Conservation (phyloP, 2,888 invertebrate species). For the Chalcis sispes region DNA sequence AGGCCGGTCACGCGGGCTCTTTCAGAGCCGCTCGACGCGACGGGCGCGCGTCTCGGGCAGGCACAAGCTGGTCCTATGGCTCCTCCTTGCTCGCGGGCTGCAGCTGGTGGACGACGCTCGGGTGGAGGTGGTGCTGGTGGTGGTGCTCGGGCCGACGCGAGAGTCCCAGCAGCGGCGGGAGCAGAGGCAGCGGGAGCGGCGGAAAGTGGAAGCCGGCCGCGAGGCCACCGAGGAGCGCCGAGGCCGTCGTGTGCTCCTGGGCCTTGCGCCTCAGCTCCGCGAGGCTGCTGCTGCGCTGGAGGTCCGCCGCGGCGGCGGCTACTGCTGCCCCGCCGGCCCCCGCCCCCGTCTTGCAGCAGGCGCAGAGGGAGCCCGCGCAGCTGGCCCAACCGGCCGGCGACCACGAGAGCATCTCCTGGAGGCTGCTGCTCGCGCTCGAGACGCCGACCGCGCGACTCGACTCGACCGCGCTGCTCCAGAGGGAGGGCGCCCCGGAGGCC, state of each 20-base stretch:
- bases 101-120: conserved; percentile 72
- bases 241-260: conserved; percentile 95
- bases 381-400: conserved; percentile 73
- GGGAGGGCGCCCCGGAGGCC: conserved; percentile 66
- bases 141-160: conserved; percentile 75
- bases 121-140: conserved; percentile 66
- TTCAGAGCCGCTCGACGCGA: neutral
- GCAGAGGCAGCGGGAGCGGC: conserved; percentile 77
- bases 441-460: conserved; percentile 61
- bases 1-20: too few species aligned
- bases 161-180: conserved; percentile 77
- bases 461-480: conserved; percentile 70
- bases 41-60: conserved; percentile 58
- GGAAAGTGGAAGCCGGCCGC: conserved; percentile 73
- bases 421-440: conserved; percentile 70
- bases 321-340: conserved; percentile 68
- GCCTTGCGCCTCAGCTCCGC: conserved; percentile 95
- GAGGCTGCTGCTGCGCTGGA: conserved; percentile 82
- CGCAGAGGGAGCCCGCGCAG: conserved; percentile 67
- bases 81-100: conserved; percentile 73
- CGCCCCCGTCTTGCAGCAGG: conserved; percentile 67
- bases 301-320: conserved; percentile 75
- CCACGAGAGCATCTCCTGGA: conserved; percentile 74
- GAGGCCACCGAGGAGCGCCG: conserved; percentile 71
- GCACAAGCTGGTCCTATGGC: conserved; percentile 66